Conservation (phyloP, 2,797 vertebrate genomes). For the Xerus rutilus region DNA sequence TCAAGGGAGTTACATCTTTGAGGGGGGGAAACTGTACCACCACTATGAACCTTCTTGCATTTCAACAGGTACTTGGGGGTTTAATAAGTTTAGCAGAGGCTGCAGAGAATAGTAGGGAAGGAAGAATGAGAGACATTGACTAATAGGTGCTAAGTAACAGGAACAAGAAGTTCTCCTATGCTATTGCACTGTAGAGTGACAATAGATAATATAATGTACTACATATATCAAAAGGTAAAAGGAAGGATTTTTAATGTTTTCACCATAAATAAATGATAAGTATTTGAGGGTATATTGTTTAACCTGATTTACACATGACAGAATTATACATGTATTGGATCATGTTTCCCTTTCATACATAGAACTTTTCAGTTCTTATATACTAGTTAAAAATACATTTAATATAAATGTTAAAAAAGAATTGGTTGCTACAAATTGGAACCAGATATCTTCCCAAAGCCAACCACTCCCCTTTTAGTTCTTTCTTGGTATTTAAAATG, state of each 20-base stretch:
- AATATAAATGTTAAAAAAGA: background rate
- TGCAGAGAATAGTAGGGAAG: too few relatives aligned
- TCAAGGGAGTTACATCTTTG: background rate
- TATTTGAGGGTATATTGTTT: background rate
- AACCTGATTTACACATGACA: background rate
- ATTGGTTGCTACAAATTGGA: background rate
- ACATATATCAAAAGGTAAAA: background rate
- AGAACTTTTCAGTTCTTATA: background rate
- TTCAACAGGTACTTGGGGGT: background rate
- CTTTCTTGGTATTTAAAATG: slow-evolving; percentile 6
- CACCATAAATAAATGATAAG: background rate
- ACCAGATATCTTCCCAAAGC: background rate
- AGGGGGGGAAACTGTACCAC: background rate
- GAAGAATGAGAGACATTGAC: background rate
- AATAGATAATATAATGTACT: background rate
- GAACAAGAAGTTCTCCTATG: background rate
- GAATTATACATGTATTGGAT: background rate
- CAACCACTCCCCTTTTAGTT: background rate
- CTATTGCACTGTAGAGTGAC: background rate
- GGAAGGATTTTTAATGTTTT: background rate
- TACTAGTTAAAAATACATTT: background rate
- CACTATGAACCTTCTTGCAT: background rate
- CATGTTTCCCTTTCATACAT: background rate
- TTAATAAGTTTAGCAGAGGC: background rate
- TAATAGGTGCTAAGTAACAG: too few relatives aligned